Conservation (phyloP, 2,888 invertebrate genomes). For the Nezara viridula region DNA sequence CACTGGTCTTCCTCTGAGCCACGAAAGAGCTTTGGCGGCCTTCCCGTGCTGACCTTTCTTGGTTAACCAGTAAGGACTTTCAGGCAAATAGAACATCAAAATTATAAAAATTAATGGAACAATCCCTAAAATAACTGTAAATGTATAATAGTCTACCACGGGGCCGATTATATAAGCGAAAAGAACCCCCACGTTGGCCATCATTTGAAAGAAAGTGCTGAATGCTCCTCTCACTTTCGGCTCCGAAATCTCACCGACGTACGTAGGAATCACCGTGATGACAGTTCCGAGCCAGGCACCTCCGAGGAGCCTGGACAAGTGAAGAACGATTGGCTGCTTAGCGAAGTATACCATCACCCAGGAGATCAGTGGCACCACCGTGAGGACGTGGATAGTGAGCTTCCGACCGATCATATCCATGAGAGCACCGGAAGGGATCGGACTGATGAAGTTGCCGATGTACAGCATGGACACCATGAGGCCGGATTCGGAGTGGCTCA, state of each 20-base stretch:
- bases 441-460: slow-evolving; percentile 74
- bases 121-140: slow-evolving; percentile 73
- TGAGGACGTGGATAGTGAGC: slow-evolving; percentile 76
- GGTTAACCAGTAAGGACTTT: slow-evolving; percentile 76
- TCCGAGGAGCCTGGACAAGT: slow-evolving; percentile 62
- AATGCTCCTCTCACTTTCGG: slow-evolving; percentile 73
- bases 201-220: slow-evolving; percentile 74
- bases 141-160: slow-evolving; percentile 72
- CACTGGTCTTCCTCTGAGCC: slow-evolving; percentile 74
- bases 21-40: slow-evolving; percentile 74
- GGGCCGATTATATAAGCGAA: slow-evolving; percentile 76
- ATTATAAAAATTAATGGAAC: slow-evolving; percentile 73
- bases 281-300: slow-evolving; percentile 72
- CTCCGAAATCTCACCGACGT: slow-evolving; percentile 81
- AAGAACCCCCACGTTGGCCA: slow-evolving; percentile 74
- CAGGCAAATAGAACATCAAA: slow-evolving; percentile 77
- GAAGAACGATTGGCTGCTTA: slow-evolving; percentile 59
- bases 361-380: slow-evolving; percentile 79
- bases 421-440: slow-evolving; percentile 73
- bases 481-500: slow-evolving; percentile 72
- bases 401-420: slow-evolving; percentile 81
- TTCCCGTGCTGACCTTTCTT: slow-evolving; percentile 72
- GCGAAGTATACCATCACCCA: slow-evolving; percentile 75
- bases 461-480: slow-evolving; percentile 70
- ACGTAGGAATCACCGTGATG: slow-evolving; percentile 85